These are phyloP conservation scores for Catharus bicknelli DNA, from an alignment of 2,113 vertebrate genomes.

Conservation along the genomic window DNA sequence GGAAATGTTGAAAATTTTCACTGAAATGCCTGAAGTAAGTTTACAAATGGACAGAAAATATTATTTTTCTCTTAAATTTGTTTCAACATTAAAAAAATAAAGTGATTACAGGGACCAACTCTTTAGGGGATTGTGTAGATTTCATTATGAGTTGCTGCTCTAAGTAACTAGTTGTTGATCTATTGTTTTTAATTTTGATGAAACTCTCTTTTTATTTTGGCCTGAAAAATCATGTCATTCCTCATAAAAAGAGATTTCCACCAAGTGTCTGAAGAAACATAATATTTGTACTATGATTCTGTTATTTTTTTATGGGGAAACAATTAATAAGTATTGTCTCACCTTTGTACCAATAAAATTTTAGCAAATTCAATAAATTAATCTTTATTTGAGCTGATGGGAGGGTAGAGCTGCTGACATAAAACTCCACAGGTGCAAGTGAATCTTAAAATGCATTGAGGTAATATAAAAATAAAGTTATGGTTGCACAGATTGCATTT, in stretches of 20 bases:
- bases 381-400: background rate
- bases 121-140: background rate
- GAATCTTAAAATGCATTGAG: background rate
- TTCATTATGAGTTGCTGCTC: background rate
- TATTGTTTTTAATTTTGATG: background rate
- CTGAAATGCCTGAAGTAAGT: background rate
- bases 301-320: background rate
- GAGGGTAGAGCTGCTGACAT: background rate
- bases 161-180: rapidly evolving
- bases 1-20: background rate
- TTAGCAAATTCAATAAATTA: background rate
- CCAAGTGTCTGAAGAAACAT: background rate
- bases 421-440: background rate
- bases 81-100: background rate
- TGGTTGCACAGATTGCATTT: background rate
- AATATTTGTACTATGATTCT: rapidly evolving
- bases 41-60: rapidly evolving
- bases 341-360: background rate
- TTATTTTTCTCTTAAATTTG: background rate
- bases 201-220: background rate
- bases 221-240: background rate
- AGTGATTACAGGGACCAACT: background rate
- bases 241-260: background rate
- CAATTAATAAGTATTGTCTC: background rate
- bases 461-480: background rate